phyloP scores from a whole-genome alignment of 2,113 vertebrate genomes.

The Oncorhynchus clarkii region DNA sequence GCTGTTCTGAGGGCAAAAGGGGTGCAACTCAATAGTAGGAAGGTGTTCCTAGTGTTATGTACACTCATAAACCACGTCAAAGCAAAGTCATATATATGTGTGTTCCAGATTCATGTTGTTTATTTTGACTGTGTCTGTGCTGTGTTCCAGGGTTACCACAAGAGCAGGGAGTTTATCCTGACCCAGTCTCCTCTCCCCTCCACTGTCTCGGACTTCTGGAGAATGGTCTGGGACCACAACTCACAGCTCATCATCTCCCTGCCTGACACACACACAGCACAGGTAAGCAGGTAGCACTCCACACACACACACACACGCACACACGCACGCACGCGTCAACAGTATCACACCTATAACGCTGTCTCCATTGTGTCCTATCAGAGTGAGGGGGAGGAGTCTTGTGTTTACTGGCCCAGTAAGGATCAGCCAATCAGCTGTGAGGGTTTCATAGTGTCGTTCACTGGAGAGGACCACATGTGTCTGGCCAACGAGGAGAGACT shows the following conservation, averaged over 20 bases:
- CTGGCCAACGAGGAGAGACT: slow-evolving; percentile 87
- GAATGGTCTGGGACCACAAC: slow-evolving; percentile 95
- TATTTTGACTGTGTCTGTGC: background rate
- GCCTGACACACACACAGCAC: slow-evolving; percentile 78
- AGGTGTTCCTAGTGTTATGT: too few relatives aligned
- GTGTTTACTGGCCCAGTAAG: slow-evolving; percentile 89
- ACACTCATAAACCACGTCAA: too few relatives aligned
- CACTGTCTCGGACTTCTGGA: slow-evolving; percentile 95
- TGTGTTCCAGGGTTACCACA: slow-evolving; percentile 81
- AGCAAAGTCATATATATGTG: too few relatives aligned
- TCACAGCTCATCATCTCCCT: slow-evolving; percentile 86
- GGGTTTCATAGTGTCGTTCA: slow-evolving; percentile 85
- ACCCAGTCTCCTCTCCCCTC: slow-evolving; percentile 89
- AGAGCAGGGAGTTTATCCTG: slow-evolving; percentile 88
- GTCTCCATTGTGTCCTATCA: slow-evolving; percentile 42
- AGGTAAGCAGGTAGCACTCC: slow-evolving; percentile 69
- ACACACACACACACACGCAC: background rate
- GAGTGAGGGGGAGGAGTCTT: slow-evolving; percentile 74
- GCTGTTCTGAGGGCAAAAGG: too few relatives aligned
- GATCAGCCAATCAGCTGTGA: slow-evolving; percentile 92
- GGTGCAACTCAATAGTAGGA: too few relatives aligned
- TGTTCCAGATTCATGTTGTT: too few relatives aligned
- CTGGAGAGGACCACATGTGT: slow-evolving; percentile 83
- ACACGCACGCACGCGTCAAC: background rate
- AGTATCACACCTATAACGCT: background rate